Base-by-base conservation (phyloP, 2,797 vertebrate species). In the Sciurus carolinensis region DNA sequence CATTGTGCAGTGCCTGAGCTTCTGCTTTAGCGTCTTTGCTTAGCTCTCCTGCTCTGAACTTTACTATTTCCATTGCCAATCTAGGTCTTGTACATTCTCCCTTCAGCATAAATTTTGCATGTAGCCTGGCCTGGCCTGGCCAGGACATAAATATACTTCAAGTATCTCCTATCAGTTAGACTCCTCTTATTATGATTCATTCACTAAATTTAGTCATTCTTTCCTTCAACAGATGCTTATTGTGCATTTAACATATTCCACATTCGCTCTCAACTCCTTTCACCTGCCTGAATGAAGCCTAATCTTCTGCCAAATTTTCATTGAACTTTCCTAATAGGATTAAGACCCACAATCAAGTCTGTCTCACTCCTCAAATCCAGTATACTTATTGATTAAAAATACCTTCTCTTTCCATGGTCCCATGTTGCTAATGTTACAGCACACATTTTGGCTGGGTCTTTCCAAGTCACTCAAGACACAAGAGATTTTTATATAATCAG, bases 151-250 rank as follows among this genome's bases (percentile, higher is more conserved):
- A 79, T 85, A 50, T 18, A 30, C 17, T 54, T 62, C 13, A 66
- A 73, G 26, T 73, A 3, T 36, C 44, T 80, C 20, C n/a, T 66
- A 18, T 71, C 54, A 81, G 54, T 47, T 88, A 14, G 3, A 71
- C n/a, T 77, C 39, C 1, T 80, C 59, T 66, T 50, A 24, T 26
- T 30, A 22, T 59, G 50, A 83, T 44, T 36, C 26, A 30, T 47
- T 66, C 28, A 91, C 26, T 36, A 86, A n/a, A 28, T 39, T 90
- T 64, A 73, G 9, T 87, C 50, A 79, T 83, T 84, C 44, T 93
- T 59, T 42, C 26, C 39, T 89, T 95, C 54, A 87, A 64, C 36
- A 93, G 85, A 39, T 44, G 67, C 17, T 83, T 88, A 69, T 8
- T 72, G 5, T 80, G 12, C 36, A 67, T 66, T 22, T 85, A 90